Conservation (phyloP, 2,888 invertebrate genomes). For the Mylabris sibirica region DNA sequence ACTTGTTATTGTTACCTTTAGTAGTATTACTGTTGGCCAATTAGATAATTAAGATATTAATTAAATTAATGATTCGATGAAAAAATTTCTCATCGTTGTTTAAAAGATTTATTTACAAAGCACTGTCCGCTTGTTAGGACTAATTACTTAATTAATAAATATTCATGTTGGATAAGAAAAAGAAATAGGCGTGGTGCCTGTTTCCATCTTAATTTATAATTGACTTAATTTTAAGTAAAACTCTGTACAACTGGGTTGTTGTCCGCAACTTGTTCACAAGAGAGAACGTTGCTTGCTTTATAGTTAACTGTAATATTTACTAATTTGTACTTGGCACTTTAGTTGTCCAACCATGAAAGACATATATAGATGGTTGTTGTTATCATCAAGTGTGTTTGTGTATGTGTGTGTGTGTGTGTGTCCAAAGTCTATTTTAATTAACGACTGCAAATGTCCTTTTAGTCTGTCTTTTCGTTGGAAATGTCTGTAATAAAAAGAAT, state of each 20-base stretch:
- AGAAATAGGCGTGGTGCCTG: background rate
- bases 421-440: constrained; percentile 1
- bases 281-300: background rate
- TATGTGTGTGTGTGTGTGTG: no score
- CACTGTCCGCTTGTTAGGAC: background rate
- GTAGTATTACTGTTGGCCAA: constrained; percentile 10
- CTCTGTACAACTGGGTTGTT: background rate
- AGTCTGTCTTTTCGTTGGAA: constrained; percentile 15
- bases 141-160: constrained; percentile 2
- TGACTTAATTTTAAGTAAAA: background rate
- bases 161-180: background rate
- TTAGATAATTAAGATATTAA: constrained; percentile 21
- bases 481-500: constrained; percentile 21
- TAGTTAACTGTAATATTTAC: background rate
- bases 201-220: background rate
- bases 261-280: background rate
- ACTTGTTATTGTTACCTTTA: background rate
- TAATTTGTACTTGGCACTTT: background rate
- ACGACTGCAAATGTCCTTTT: background rate
- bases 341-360: background rate
- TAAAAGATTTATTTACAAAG: background rate
- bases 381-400: background rate
- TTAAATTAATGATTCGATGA: constrained; percentile 16
- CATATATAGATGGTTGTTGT: background rate
- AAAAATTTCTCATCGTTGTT: background rate